Evolutionary conservation across 1,140 invertebrate genomes (phyloP), one percentile per base, ranked within the genome.

Genomic region (Myzus persicae): DNA sequence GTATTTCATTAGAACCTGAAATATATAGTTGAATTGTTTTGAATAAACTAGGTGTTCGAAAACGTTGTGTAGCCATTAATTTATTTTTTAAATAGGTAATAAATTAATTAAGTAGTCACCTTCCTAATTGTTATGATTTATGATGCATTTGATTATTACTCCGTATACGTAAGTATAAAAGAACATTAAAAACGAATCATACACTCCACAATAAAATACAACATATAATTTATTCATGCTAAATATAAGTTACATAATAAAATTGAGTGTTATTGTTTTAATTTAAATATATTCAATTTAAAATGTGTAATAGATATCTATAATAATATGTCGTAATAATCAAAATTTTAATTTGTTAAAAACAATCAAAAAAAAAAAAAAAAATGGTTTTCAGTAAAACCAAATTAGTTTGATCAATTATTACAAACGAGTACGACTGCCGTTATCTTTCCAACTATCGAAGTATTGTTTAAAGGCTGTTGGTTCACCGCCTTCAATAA

Each of bases 391-490:
- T 87, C 14, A 38, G 82, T 84, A 40, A 40, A 84, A 42, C 40
- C 9, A 48, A 46, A 87, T 44, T 87, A 26, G 42, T 36, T 87
- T 22, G 44, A 24, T 48, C n/a, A 36, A n/a, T 48, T 51, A 85
- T 93, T 93, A 84, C 59, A 93, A 93, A 84, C 81, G 46, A 51
- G 24, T 82, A 82, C 48, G 42, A 85, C n/a, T 81, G 38, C 81
- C 81, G n/a, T 36, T 81, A 26, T 97, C 97, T 91, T 96, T 96
- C 97, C 97, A 98, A 0, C 96, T 96, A 46, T 95, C 95, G 95
- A 98, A 98, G 95, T 97, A 98, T 94, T 98, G 97, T 94, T 97
- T 97, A 95, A 98, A 98, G 3, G 96, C 95, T 9, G 97, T 96
- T 26, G 97, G 97, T 95, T 98, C 97, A 4, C 96, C 97, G 82